A percentile compares a stretch with the other conserved stretches of the same genome.
Evolutionary conservation across 2,888 invertebrate species (phyloP).

Genomic region (Salpingus planirostris): DNA sequence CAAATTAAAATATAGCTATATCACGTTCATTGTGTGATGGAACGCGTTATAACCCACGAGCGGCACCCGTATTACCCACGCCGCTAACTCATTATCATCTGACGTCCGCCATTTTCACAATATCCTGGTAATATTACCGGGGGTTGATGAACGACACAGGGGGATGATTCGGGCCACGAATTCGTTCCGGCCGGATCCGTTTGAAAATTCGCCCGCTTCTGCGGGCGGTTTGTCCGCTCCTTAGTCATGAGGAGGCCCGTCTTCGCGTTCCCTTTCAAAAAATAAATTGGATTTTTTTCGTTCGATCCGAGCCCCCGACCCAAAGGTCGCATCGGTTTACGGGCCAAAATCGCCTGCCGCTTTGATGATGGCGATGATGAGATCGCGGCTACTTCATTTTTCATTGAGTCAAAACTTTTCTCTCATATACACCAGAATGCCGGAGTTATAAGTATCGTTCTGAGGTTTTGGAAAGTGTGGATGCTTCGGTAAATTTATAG

Average conservation of each 20-base stretch:
- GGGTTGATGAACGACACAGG: too few relatives aligned
- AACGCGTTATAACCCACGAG: constrained; percentile 3
- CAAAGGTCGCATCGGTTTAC: constrained; percentile 11
- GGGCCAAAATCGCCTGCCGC: constrained; percentile 13
- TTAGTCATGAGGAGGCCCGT: constrained; percentile 6
- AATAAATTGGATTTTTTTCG: constrained; percentile 38
- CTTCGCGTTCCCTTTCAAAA: constrained; percentile 21
- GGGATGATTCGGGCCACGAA: too few relatives aligned
- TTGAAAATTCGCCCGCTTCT: too few relatives aligned
- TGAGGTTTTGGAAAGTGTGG: too few relatives aligned
- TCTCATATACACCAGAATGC: too few relatives aligned
- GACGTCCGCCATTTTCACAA: too few relatives aligned
- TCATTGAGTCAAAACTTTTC: constrained; percentile 38
- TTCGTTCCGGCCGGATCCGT: too few relatives aligned
- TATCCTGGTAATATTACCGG: too few relatives aligned
- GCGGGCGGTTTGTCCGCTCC: constrained; percentile 17
- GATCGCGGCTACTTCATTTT: constrained; percentile 33
- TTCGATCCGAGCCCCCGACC: constrained; percentile 15
- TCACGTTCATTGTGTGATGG: constrained; percentile 26
- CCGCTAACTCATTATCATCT: too few relatives aligned
- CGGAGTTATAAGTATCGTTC: too few relatives aligned
- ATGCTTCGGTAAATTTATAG: too few relatives aligned
- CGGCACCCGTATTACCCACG: too few relatives aligned
- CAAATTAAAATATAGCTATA: constrained; percentile 38
- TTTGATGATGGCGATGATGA: constrained; percentile 3